phyloP scores from a whole-genome alignment of 2,113 vertebrate species.

The Proterorhinus semilunaris region DNA sequence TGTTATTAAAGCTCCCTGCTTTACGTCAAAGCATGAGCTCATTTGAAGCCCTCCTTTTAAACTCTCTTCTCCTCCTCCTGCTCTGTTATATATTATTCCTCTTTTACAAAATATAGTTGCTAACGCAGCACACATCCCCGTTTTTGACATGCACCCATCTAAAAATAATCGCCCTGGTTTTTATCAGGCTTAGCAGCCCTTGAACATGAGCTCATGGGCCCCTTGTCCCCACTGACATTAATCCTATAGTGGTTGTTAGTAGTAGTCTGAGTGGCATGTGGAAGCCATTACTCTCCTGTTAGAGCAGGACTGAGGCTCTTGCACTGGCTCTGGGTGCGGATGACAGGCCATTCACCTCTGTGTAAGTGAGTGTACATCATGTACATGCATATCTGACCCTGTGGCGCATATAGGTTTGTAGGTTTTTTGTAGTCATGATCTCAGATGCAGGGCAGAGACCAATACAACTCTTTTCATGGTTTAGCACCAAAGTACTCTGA shows the following conservation, averaged over 20 bases:
- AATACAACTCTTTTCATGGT: no score
- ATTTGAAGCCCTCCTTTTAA: slow-evolving; percentile 55
- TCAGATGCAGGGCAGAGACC: no score
- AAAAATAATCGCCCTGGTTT: slow-evolving; percentile 65
- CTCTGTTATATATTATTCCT: slow-evolving; percentile 34
- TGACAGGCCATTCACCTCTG: slow-evolving; percentile 49
- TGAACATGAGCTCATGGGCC: slow-evolving; percentile 68
- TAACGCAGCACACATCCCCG: slow-evolving; percentile 42
- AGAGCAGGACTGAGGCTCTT: slow-evolving; percentile 57
- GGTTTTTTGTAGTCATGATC: no score
- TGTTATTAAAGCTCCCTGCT: slow-evolving; percentile 59
- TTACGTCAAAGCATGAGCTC: slow-evolving; percentile 69
- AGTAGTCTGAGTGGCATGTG: slow-evolving; percentile 73
- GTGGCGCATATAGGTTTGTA: slow-evolving; percentile 8
- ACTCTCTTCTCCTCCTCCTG: slow-evolving; percentile 30
- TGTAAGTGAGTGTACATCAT: slow-evolving; percentile 22
- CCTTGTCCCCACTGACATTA: slow-evolving; percentile 68
- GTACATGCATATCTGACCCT: slow-evolving; percentile 45
- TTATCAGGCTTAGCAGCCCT: slow-evolving; percentile 65
- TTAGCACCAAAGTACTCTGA: no score
- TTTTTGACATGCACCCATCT: slow-evolving; percentile 50
- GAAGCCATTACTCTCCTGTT: slow-evolving; percentile 75
- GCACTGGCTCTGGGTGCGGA: slow-evolving; percentile 50
- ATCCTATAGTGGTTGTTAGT: slow-evolving; percentile 69
- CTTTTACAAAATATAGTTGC: slow-evolving; percentile 49